Evolutionary conservation across 2,888 invertebrate genomes (phyloP), one percentile per base, ranked within the genome.

Genomic region (Drosophila kambysellisi): DNA sequence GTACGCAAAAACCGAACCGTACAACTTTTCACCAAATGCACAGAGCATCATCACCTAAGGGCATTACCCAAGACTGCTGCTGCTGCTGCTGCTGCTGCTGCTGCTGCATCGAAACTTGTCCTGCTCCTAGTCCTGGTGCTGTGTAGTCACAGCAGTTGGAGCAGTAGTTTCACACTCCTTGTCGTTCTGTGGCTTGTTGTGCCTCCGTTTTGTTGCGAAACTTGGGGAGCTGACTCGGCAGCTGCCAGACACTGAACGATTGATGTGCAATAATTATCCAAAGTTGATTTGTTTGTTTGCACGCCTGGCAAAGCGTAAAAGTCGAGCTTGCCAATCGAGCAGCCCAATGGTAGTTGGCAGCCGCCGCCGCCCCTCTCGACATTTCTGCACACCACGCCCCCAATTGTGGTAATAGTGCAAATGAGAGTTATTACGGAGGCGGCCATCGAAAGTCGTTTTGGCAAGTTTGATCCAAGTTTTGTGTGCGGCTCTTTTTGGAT

Each of bases 251-350:
- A 70, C 74, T 78, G 76, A 85, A 83, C 81, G 89, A 91, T 91
- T 90, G 91, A 91, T 91, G 90, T 87, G 89, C 81, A 85, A 89
- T 91, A 92, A 92, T 92, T 92, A 89, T 91, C 90, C 85, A 83
- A 91, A 91, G 90, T 91, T 91, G 89, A 89, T 92, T 91, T 90
- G 90, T 91, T 91, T 91, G 89, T 89, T 90, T 92, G 90, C 84
- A 83, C 79, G 82, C 65, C 87, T 77, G 77, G 79, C 84, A 84
- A 83, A 84, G 84, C 84, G 84, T 81, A 79, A 81, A 84, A 84
- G 89, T 87, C 89, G 87, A 81, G 84, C 89, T 83, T 82, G 83
- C 83, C 85, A 83, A 88, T 88, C 85, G 83, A 58, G 70, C 67
- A 63, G 52, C 61, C 64, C 66, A 15, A 29, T 58, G 51, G 78